Evolutionary conservation across 64 coral and sea anemone genomes (phyloP).

Genomic region (Orbicella faveolata): DNA sequence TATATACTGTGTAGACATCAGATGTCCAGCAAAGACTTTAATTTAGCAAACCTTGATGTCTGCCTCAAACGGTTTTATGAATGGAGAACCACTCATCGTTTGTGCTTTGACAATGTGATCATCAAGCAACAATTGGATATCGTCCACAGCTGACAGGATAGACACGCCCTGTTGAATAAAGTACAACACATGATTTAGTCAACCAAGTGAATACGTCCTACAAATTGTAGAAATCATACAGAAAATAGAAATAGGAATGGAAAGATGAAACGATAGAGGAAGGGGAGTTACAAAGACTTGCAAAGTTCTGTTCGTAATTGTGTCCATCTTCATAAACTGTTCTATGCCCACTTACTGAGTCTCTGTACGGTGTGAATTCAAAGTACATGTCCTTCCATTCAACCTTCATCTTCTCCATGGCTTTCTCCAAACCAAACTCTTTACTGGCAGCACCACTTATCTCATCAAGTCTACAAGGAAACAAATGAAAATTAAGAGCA

Average conservation of each 20-base stretch:
- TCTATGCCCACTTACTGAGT: conserved; percentile 63
- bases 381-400: conserved; percentile 99
- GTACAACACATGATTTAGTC: background rate
- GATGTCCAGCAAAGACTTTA: no score
- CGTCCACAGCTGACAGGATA: conserved; percentile 94
- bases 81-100: conserved; percentile 98
- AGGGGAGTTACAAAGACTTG: no score
- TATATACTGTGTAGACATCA: no score
- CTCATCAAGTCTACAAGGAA: conserved; percentile 82
- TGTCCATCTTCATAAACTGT: no score
- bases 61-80: conserved; percentile 97
- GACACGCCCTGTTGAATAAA: conserved; percentile 71
- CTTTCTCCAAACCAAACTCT: conserved; percentile 95
- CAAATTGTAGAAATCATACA: no score
- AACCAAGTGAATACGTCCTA: no score
- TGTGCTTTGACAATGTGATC: conserved; percentile 99
- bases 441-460: conserved; percentile 94
- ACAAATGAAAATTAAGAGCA: background rate
- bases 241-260: no score
- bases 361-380: conserved; percentile 93
- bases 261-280: no score
- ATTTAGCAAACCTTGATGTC: conserved; percentile 83
- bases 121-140: conserved; percentile 93
- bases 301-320: no score
- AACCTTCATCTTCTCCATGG: conserved; percentile 96